These are phyloP conservation scores for Drosophila aff. DNA, from an alignment of 1,140 invertebrate species.

Conservation along the genomic window DNA sequence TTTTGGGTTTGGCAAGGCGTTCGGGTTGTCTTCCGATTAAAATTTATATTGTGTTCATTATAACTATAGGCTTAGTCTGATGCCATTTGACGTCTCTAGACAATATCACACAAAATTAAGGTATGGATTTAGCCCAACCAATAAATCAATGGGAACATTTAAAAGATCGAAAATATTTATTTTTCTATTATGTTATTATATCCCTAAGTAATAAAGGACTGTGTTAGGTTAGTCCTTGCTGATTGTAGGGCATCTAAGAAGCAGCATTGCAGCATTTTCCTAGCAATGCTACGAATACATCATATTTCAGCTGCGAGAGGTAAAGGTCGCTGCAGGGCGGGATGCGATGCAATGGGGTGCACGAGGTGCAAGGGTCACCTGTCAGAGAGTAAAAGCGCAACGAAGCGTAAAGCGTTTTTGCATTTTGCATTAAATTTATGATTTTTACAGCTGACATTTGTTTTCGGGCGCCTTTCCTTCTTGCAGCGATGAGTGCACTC, in stretches of 20 bases:
- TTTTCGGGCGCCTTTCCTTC: slow-evolving; percentile 66
- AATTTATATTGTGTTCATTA: slow-evolving; percentile 76
- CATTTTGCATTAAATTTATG: slow-evolving; percentile 83
- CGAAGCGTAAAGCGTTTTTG: slow-evolving; percentile 75
- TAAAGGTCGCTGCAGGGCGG: slow-evolving; percentile 11
- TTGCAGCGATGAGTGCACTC: slow-evolving; percentile 46
- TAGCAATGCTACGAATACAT: slow-evolving; percentile 21
- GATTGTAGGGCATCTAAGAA: slow-evolving; percentile 18
- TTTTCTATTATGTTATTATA: too few relatives aligned
- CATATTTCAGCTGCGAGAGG: slow-evolving; percentile 26
- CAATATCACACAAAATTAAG: slow-evolving; percentile 7
- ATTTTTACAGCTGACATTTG: slow-evolving; percentile 83
- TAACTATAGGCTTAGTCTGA: slow-evolving; percentile 57
- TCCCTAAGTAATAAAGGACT: too few relatives aligned
- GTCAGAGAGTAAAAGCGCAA: slow-evolving; percentile 78
- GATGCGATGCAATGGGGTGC: slow-evolving; percentile 7
- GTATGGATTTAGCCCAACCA: slow-evolving; percentile 10
- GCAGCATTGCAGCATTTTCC: slow-evolving; percentile 7
- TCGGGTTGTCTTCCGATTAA: slow-evolving; percentile 63
- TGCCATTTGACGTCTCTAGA: slow-evolving; percentile 36
- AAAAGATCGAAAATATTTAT: neutral
- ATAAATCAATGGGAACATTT: slow-evolving; percentile 4
- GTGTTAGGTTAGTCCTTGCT: neutral
- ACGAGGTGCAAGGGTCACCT: slow-evolving; percentile 54
- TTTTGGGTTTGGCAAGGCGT: slow-evolving; percentile 46